Evolutionary conservation across 2,888 invertebrate genomes (phyloP), one percentile per base, ranked within the genome.

Genomic region (Drosophila kokeensis): DNA sequence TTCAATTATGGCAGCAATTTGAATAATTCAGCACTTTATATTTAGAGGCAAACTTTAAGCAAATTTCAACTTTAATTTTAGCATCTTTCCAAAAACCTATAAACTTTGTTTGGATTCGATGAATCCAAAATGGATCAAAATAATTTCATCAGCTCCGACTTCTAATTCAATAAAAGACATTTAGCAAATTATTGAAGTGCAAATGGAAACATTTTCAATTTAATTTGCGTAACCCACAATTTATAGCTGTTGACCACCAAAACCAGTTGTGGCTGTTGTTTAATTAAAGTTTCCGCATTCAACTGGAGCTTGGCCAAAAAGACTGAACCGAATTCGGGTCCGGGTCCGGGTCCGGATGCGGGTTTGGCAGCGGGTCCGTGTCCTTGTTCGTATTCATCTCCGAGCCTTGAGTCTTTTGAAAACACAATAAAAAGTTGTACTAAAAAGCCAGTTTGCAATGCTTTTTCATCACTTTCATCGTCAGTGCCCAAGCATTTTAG

Each of bases 341-440:
- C 4, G n/a, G 34, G 15, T 27, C n/a, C n/a, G 32, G n/a, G 34
- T 1, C n/a, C 21, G 45, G 34, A 10, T 40, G 13, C n/a, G 11
- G 1, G n/a, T 6, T 11, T 24, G 11, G 11, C 6, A 4, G 15
- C 18, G 2, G 1, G 1, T 27, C 15, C 8, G 15, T 8, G 13
- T 45, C 21, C 45, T 1, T 13, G 21, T n/a, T 15, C 7, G 13
- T 24, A 45, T 45, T 24, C 24, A 30, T 15, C 10, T 48, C 15
- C 24, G 30, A 21, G 24, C 24, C 11, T 36, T 42, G 13, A 32
- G 32, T 8, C 36, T 57, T 13, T 13, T 59, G 68, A 68, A 69
- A 82, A 85, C 82, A 79, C 73, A 84, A 87, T 85, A 82, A 82
- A 76, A 66, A 87, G 73, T 63, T 79, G 59, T 48, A 11, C 50